These are phyloP conservation scores for Coregonus clupeaformis DNA, from an alignment of 2,113 vertebrate species.

Conservation along the genomic window DNA sequence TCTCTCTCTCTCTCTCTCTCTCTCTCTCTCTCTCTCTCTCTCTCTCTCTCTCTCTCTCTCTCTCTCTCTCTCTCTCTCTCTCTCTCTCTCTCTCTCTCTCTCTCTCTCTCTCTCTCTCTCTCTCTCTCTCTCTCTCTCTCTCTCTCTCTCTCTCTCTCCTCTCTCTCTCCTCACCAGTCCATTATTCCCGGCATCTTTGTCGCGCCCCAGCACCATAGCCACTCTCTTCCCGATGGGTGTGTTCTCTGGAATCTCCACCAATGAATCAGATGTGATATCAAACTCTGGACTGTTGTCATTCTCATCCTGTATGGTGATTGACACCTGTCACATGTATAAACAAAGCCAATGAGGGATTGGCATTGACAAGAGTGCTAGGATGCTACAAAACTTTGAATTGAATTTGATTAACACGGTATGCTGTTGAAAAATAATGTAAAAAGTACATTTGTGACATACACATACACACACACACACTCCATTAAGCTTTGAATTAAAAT, in stretches of 20 bases:
- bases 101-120: not conserved
- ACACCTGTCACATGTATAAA: constrained; percentile 72
- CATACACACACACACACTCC: no score
- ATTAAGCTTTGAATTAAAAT: not conserved
- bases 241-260: constrained; percentile 80
- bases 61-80: constrained; percentile 7
- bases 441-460: no score
- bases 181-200: constrained; percentile 84
- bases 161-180: constrained; percentile 78
- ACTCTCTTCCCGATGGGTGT: constrained; percentile 77
- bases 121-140: not conserved
- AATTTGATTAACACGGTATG: no score
- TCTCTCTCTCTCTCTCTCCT: constrained; percentile 8
- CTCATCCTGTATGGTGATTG: constrained; percentile 89
- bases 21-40: not conserved
- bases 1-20: constrained; percentile 7
- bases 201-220: constrained; percentile 83
- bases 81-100: constrained; percentile 8
- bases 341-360: not conserved
- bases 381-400: constrained; percentile 24
- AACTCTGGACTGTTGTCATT: constrained; percentile 96
- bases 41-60: constrained; percentile 8
- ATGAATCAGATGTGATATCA: constrained; percentile 88
- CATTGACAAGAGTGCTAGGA: not conserved
- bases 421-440: no score